A percentile compares a stretch with the other conserved stretches of the same genome.
Conservation (phyloP, 1,140 invertebrate genomes). For the Pseudomyrmex concolor region DNA sequence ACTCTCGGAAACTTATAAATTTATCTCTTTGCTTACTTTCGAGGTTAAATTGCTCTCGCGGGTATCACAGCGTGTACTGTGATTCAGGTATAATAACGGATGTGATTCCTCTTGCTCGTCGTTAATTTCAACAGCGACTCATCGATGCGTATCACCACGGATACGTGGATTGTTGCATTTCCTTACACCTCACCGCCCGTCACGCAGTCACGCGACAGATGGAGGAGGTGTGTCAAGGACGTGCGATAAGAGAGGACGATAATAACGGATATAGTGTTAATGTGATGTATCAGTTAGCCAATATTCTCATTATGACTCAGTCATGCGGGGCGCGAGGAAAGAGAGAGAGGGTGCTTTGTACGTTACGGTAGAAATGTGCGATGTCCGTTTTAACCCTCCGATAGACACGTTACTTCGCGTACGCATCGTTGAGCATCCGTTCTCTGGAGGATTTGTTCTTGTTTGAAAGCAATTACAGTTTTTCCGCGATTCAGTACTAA, state of each 20-base stretch:
- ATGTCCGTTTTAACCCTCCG: conserved; percentile 35
- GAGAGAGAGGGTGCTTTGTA: background rate
- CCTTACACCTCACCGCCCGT: background rate
- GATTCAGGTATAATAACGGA: conserved; percentile 1
- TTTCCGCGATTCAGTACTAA: conserved; percentile 3
- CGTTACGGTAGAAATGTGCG: conserved; percentile 49
- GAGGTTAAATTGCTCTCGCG: background rate
- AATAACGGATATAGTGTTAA: background rate
- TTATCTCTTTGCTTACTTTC: background rate
- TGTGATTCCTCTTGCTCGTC: conserved; percentile 1
- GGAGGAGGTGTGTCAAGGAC: conserved; percentile 48
- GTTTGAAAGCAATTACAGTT: conserved; percentile 2
- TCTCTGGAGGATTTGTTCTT: conserved; percentile 8
- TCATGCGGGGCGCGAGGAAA: conserved; percentile 18
- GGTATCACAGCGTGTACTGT: background rate
- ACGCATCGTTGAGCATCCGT: conserved; percentile 15
- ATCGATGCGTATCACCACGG: background rate
- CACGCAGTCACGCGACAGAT: conserved; percentile 6
- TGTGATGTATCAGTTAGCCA: conserved; percentile 30
- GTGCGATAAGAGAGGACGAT: conserved; percentile 24
- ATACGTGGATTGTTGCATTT: conserved; percentile 1
- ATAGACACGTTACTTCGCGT: conserved; percentile 24
- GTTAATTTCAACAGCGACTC: conserved; percentile 18
- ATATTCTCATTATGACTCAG: conserved; percentile 44
- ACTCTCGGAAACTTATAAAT: background rate